A percentile compares a stretch with the other conserved stretches of the same genome.
Conservation (phyloP, 2,113 vertebrate species). For the Passer domesticus region DNA sequence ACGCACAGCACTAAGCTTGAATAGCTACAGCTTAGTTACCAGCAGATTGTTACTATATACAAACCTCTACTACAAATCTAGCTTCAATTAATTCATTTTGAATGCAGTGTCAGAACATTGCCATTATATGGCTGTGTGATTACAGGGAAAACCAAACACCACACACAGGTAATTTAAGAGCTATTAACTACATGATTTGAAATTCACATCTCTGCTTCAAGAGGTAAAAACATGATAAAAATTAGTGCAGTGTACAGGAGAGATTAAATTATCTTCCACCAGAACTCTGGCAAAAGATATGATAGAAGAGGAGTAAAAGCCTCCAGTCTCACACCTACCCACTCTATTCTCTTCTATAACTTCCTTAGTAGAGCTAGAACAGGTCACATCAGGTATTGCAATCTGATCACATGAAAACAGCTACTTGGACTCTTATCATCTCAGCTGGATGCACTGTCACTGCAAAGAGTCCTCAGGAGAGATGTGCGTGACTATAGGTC, state of each 20-base stretch:
- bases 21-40: not conserved
- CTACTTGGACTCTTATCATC: not conserved
- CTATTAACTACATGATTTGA: not conserved
- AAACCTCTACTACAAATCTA: not conserved
- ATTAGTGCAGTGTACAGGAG: too few relatives aligned
- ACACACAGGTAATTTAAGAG: not conserved
- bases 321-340: not conserved
- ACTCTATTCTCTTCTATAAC: not conserved
- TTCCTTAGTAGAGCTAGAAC: not conserved
- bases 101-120: not conserved
- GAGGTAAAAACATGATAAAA: not conserved
- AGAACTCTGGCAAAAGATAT: not conserved
- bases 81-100: not conserved
- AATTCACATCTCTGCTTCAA: not conserved
- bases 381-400: not conserved
- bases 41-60: not conserved
- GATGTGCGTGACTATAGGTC: rapidly evolving
- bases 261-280: not conserved
- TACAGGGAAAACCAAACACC: not conserved
- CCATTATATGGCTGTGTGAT: not conserved
- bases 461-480: not conserved
- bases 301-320: not conserved
- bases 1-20: not conserved
- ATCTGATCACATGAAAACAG: not conserved
- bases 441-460: not conserved